These are phyloP conservation scores for Nixonia krombeini DNA, from an alignment of 1,140 invertebrate species.

Conservation along the genomic window DNA sequence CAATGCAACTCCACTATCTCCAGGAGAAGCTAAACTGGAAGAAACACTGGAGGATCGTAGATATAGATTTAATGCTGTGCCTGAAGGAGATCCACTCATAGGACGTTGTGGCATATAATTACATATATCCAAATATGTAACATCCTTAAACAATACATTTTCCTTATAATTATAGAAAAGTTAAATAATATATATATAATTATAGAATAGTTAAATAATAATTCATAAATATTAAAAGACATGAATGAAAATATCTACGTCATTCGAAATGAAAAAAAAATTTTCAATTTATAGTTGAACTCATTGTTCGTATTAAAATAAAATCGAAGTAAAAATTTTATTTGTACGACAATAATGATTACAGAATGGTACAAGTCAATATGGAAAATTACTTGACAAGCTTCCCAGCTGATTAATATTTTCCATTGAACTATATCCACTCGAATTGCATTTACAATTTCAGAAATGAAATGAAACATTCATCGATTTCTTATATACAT, in stretches of 20 bases:
- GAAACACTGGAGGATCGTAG: slow-evolving; percentile 64
- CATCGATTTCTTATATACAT: too few species aligned
- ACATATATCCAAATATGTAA: slow-evolving; percentile 68
- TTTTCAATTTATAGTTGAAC: too few species aligned
- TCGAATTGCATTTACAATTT: too few species aligned
- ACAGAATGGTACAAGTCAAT: not conserved
- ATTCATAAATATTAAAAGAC: not conserved
- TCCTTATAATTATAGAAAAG: too few species aligned
- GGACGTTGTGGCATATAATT: slow-evolving; percentile 70
- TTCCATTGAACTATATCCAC: too few species aligned
- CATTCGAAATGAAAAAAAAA: not conserved
- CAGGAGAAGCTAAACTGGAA: slow-evolving; percentile 69
- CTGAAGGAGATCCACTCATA: slow-evolving; percentile 69
- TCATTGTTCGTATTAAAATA: not conserved
- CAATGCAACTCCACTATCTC: slow-evolving; percentile 67
- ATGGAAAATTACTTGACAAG: slow-evolving; percentile 6
- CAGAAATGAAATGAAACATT: too few species aligned
- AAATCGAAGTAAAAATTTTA: not conserved
- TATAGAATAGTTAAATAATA: not conserved
- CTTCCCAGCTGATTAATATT: not conserved
- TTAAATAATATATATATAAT: not conserved
- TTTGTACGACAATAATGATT: not conserved
- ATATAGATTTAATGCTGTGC: slow-evolving; percentile 64
- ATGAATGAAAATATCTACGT: too few species aligned
- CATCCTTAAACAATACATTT: slow-evolving; percentile 56